These are phyloP conservation scores for Cromileptes altivelis DNA, from an alignment of 2,113 vertebrate genomes.

Conservation along the genomic window DNA sequence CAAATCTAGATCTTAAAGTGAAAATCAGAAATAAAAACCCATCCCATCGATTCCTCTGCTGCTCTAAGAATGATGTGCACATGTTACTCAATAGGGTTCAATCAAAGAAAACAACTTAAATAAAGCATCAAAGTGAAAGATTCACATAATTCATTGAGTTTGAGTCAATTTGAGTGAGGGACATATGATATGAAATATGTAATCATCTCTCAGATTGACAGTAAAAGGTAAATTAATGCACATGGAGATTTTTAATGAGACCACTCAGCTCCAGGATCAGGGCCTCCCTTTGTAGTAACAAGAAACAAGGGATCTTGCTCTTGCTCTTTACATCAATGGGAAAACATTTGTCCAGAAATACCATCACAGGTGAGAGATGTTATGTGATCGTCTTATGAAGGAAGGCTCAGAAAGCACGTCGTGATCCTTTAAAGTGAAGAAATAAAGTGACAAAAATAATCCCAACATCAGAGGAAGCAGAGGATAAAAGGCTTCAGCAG, in stretches of 20 bases:
- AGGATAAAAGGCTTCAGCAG: too few species aligned
- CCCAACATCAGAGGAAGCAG: neutral
- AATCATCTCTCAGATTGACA: neutral
- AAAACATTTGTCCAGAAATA: neutral
- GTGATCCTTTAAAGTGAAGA: neutral
- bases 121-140: neutral
- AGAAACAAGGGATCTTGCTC: conserved; percentile 13
- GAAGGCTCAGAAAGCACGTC: neutral
- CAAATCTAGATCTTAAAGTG: too few species aligned
- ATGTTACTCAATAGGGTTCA: too few species aligned
- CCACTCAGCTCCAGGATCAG: neutral
- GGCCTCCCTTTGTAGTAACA: neutral
- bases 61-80: too few species aligned
- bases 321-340: neutral
- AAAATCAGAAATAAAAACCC: too few species aligned
- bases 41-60: too few species aligned
- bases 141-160: neutral
- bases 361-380: neutral
- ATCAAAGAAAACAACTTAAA: too few species aligned
- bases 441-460: neutral
- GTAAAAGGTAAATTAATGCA: neutral
- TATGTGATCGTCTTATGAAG: neutral
- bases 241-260: conserved; percentile 2
- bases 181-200: neutral
- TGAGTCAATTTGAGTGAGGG: too few species aligned